Base-by-base conservation (phyloP, 2,113 vertebrate species). In the Anthoscopus minutus region DNA sequence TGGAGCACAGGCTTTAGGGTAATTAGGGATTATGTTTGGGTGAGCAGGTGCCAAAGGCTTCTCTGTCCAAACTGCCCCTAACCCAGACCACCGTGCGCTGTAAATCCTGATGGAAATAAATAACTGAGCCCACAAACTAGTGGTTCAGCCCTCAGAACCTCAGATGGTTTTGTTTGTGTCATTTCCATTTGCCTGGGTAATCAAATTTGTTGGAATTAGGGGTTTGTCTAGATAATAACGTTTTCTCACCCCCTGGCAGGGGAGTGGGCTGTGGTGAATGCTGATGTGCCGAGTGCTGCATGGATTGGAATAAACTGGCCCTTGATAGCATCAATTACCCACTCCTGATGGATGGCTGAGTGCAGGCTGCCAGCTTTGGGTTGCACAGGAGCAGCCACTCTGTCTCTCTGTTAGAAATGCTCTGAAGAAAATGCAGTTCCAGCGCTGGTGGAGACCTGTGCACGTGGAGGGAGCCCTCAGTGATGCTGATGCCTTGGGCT, bases 151-250 rank as follows among this genome's bases (percentile, higher is more conserved):
- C 6, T 85, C 66, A 53, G 89, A 48, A 57, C 66, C 87, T 89
- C 94, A 88, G 95, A 62, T 3, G 5, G 38, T 21, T 89, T 73
- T 95, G 92, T 91, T 88, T 96, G 88, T 66, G 74, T 60, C 92
- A 31, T 67, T 97, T 92, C 76, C 88, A 91, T 93, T 93, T 93
- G 92, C 92, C 90, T 88, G 82, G 69, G 72, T 96, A 96, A 97
- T 95, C 72, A 15, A 95, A 96, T 97, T 93, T 92, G 94, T 50
- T 86, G 94, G 93, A 96, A 97, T 96, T 96, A 96, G 94, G 87
- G 93, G 89, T 89, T 96, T 94, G 93, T 89, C 50, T 66, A 44
- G 93, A 73, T 96, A 96, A 97, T 95, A 81, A 78, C 14, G 67
- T 94, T 96, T 88, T 81, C 89, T 90, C 88, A n/a, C 53, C 88